Conservation (phyloP, 2,113 vertebrate species). For the Ariopsis seemanni region DNA sequence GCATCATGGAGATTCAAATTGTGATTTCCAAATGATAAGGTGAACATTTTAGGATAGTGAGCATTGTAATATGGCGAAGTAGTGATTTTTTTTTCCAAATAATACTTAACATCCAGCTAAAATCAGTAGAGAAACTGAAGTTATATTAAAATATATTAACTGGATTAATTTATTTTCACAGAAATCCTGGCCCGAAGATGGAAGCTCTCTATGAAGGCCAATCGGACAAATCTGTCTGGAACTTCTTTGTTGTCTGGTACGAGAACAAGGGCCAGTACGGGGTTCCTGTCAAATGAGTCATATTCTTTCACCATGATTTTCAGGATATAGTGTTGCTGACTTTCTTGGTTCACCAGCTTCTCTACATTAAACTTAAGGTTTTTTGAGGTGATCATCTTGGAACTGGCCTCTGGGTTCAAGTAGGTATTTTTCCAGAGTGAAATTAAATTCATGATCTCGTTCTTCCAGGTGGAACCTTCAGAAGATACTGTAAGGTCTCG, state of each 20-base stretch:
- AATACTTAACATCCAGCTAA: too few species aligned
- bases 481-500: background rate
- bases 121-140: too few species aligned
- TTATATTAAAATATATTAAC: background rate
- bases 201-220: slow-evolving; percentile 12
- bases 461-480: background rate
- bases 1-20: too few species aligned
- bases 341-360: too few species aligned
- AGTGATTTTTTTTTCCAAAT: too few species aligned
- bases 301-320: slow-evolving; percentile 2
- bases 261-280: background rate
- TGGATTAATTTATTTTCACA: background rate
- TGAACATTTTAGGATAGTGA: too few species aligned
- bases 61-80: too few species aligned
- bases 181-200: background rate
- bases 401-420: background rate
- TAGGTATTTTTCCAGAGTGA: background rate
- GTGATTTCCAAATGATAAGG: too few species aligned
- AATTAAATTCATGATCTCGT: slow-evolving; percentile 6
- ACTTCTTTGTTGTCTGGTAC: background rate
- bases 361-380: slow-evolving; percentile 21
- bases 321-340: background rate
- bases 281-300: background rate
- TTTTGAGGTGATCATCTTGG: background rate
- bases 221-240: background rate